A percentile compares a stretch with the other conserved stretches of the same genome.
These are phyloP conservation scores for Potorous gilbertii DNA, from an alignment of 2,797 vertebrate genomes.

Conservation along the genomic window DNA sequence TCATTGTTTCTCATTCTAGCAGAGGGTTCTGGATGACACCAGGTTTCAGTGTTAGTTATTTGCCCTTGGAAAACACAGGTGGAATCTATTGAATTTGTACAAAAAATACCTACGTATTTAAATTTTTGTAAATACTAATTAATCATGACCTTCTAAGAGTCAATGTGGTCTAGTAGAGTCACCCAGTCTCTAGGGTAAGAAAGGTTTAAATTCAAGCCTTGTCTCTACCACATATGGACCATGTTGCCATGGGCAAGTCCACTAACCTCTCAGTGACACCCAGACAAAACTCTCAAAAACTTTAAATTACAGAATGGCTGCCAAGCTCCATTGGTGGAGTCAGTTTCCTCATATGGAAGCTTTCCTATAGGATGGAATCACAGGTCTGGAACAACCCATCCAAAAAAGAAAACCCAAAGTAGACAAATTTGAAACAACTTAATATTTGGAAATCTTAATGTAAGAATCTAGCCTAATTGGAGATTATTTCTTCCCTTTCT, in stretches of 20 bases:
- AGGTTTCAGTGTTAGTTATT: conserved; percentile 46
- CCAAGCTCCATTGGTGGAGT: not conserved
- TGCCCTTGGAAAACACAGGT: not conserved
- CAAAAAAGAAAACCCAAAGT: not conserved
- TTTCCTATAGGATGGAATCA: not conserved
- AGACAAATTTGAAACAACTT: not conserved
- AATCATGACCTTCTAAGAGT: not conserved
- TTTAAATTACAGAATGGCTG: not conserved
- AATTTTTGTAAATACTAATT: not conserved
- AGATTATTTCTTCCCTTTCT: not conserved
- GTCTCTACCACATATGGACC: not conserved
- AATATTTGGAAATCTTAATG: not conserved
- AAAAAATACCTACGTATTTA: not conserved
- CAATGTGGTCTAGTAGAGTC: not conserved
- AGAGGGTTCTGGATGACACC: not conserved
- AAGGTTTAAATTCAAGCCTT: not conserved
- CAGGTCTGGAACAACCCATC: not conserved
- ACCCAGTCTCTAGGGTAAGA: not conserved
- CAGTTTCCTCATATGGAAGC: not conserved
- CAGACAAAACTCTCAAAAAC: not conserved
- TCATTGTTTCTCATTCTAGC: conserved; percentile 1
- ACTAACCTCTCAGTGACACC: too few species aligned
- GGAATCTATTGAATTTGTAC: not conserved
- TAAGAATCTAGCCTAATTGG: not conserved
- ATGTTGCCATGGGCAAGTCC: not conserved